Evolutionary conservation across 2,113 vertebrate species (phyloP).

Genomic region (Drymodes brunneopygia): DNA sequence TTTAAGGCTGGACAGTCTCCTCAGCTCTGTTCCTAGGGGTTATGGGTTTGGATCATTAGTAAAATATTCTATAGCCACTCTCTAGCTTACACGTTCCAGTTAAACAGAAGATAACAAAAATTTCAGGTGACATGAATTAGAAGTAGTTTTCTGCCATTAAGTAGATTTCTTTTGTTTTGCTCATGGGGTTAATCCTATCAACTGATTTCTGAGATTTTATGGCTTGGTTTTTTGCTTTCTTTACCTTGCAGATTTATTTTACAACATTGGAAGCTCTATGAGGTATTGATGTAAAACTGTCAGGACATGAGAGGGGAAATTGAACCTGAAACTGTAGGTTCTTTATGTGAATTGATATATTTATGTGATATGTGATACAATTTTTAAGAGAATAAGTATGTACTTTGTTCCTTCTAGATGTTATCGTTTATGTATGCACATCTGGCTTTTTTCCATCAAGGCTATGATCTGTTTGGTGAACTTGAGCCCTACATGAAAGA

Average conservation of each 20-base stretch:
- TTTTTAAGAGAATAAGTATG: neutral
- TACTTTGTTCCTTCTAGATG: constrained; percentile 78
- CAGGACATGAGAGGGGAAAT: neutral
- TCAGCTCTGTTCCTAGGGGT: neutral
- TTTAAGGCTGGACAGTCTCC: neutral
- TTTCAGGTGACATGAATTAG: neutral
- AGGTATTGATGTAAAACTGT: neutral
- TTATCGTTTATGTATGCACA: constrained; percentile 98
- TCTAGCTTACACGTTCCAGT: neutral
- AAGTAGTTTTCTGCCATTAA: neutral
- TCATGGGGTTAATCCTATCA: neutral
- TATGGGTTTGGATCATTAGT: neutral
- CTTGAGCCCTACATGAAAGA: constrained; percentile 95
- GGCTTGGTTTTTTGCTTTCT: neutral
- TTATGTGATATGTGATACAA: neutral
- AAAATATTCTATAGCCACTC: neutral
- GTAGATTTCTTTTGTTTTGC: neutral
- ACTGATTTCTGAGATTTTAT: neutral
- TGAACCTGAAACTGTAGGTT: neutral
- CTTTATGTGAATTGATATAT: neutral
- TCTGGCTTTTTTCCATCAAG: constrained; percentile 97
- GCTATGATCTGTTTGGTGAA: constrained; percentile 95
- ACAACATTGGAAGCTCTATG: neutral
- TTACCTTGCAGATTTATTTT: neutral
- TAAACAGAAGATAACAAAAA: neutral